Evolutionary conservation across 2,888 invertebrate species (phyloP).

Genomic region (Megaustenia siamemsis): DNA sequence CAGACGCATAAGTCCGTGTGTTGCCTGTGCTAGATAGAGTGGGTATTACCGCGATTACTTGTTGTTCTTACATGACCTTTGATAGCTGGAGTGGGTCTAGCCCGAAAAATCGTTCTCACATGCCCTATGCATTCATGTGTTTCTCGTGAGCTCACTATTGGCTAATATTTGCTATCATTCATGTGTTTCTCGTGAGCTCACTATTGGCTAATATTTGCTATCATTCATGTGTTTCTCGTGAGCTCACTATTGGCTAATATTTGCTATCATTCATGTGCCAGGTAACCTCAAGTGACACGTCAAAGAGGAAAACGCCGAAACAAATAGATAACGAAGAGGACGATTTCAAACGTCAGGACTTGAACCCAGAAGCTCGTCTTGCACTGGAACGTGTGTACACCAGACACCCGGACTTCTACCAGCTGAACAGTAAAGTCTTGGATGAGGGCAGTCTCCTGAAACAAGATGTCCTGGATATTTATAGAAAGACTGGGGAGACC

Average conservation of each 20-base stretch:
- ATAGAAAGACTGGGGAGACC: constrained; percentile 70
- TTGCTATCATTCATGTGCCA: not conserved
- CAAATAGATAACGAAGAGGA: constrained; percentile 58
- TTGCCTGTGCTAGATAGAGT: no score
- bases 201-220: not conserved
- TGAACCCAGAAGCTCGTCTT: constrained; percentile 68
- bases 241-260: not conserved
- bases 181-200: not conserved
- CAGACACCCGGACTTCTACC: constrained; percentile 68
- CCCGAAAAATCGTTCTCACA: no score
- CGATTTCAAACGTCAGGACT: constrained; percentile 69
- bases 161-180: not conserved
- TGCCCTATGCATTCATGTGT: not conserved
- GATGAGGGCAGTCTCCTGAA: constrained; percentile 71
- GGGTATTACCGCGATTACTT: no score
- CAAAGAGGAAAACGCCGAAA: constrained; percentile 22
- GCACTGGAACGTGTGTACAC: constrained; percentile 69
- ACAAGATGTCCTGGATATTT: constrained; percentile 68
- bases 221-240: not conserved
- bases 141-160: not conserved
- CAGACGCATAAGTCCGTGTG: no score
- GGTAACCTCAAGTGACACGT: not conserved
- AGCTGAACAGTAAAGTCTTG: constrained; percentile 68
- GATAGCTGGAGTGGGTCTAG: no score
- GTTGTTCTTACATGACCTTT: no score